Base-by-base conservation (phyloP, 2,113 vertebrate species). In the Neomonachus schauinslandi region DNA sequence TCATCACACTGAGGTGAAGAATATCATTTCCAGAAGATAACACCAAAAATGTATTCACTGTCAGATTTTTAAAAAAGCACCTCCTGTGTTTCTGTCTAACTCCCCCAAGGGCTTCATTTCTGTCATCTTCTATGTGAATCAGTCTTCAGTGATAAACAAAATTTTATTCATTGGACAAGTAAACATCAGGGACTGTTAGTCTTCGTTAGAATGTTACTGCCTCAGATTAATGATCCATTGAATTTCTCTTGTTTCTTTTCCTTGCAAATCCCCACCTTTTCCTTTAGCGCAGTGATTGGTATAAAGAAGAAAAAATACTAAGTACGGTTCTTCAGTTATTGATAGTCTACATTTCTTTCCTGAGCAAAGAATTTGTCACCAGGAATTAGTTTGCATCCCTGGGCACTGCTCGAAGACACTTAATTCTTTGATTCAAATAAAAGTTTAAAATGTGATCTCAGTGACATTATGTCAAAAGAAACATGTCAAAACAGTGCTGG, bases 401-500 rank as follows among this genome's bases (percentile, higher is more conserved):
- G 26, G 79, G 33, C 59, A 31, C 79, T 89, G 72, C 59, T 71
- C 46, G 7, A 57, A 65, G 39, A 26, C 84, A 85, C 65, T 92
- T 65, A 55, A 49, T 94, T 95, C 69, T 82, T 88, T 65, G 46
- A 81, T 79, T 94, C n/a, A 72, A 85, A 61, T 91, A 82, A 90
- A 86, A 94, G 63, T 91, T 89, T 46, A 80, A 94, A 94, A 91
- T 90, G 77, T 72, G 84, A 94, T 87, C 65, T 90, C 80, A 53
- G 2, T 31, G 46, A 87, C 49, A 63, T 81, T 15, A 87, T 79
- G 19, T 89, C 31, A 90, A 87, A 82, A 84, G 69, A 95, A 94
- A 79, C 36, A 39, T 24, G 89, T 91, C 65, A 79, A 96, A 92
- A 81, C 59, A 88, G 55, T 59, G 11, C 71, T n/a, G 83, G 24